A percentile compares a stretch with the other conserved stretches of the same genome.
Evolutionary conservation across 2,888 invertebrate species (phyloP).

Genomic region (Autographa gamma): DNA sequence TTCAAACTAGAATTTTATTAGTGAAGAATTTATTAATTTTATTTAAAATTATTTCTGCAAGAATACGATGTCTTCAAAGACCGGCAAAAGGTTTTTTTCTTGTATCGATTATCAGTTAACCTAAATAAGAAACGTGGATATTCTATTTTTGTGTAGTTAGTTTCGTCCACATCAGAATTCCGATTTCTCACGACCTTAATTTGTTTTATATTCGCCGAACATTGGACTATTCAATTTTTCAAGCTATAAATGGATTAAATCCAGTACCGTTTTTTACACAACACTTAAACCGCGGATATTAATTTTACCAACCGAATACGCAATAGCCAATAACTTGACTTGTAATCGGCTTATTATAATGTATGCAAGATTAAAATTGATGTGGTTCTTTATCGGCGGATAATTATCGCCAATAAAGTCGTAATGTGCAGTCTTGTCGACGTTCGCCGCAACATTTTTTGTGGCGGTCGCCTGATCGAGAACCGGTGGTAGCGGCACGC

Average conservation of each 20-base stretch:
- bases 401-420: constrained; percentile 52
- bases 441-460: constrained; percentile 27
- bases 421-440: constrained; percentile 30
- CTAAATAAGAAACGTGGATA: constrained; percentile 24
- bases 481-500: constrained; percentile 52
- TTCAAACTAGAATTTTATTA: not conserved
- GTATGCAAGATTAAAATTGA: constrained; percentile 53
- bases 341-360: constrained; percentile 51
- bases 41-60: not conserved
- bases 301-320: constrained; percentile 27
- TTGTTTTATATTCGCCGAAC: constrained; percentile 37
- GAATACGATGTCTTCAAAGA: not conserved
- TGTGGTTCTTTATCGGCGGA: constrained; percentile 36
- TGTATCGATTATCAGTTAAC: constrained; percentile 20
- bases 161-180: constrained; percentile 34
- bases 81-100: not conserved
- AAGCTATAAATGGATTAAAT: constrained; percentile 48
- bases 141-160: constrained; percentile 33
- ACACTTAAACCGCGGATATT: constrained; percentile 35
- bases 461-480: constrained; percentile 16
- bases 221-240: constrained; percentile 44
- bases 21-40: too few species aligned
- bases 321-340: constrained; percentile 19
- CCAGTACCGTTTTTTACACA: constrained; percentile 27
- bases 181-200: constrained; percentile 52